These are phyloP conservation scores for Trochalopteron elliotii DNA, from an alignment of 2,113 vertebrate species.

Conservation along the genomic window DNA sequence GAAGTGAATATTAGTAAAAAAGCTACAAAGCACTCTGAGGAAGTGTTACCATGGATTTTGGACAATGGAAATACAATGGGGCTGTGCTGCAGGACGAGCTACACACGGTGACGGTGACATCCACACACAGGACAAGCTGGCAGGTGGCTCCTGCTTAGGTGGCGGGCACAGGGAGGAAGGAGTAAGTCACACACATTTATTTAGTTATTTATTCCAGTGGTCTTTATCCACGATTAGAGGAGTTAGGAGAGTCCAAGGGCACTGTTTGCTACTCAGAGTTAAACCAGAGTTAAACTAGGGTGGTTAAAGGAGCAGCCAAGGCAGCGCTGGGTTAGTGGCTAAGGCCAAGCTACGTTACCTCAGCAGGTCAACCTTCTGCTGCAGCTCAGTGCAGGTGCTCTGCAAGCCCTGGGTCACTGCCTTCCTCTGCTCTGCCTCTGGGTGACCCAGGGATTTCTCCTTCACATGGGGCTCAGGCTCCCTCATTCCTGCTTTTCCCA, in stretches of 20 bases:
- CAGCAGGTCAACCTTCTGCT: slow-evolving; percentile 77
- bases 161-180: not conserved
- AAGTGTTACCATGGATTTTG: not conserved
- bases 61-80: not conserved
- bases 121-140: not conserved
- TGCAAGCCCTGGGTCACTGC: slow-evolving; percentile 72
- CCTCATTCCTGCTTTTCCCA: slow-evolving; percentile 1
- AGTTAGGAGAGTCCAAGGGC: not conserved
- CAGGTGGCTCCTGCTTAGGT: not conserved
- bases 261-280: slow-evolving; percentile 17
- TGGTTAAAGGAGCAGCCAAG: slow-evolving; percentile 47
- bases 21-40: not conserved
- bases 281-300: slow-evolving; percentile 51
- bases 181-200: not conserved
- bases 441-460: not conserved
- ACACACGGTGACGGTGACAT: not conserved
- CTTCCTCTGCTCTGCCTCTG: slow-evolving; percentile 71
- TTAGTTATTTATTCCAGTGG: not conserved
- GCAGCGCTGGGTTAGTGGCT: slow-evolving; percentile 72
- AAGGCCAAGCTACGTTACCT: slow-evolving; percentile 81
- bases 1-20: not conserved
- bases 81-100: not conserved
- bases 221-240: not conserved
- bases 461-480: slow-evolving; percentile 39
- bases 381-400: slow-evolving; percentile 74